A percentile compares a stretch with the other conserved stretches of the same genome.
Conservation (phyloP, 2,113 vertebrate species). For the Corythaeola cristata region DNA sequence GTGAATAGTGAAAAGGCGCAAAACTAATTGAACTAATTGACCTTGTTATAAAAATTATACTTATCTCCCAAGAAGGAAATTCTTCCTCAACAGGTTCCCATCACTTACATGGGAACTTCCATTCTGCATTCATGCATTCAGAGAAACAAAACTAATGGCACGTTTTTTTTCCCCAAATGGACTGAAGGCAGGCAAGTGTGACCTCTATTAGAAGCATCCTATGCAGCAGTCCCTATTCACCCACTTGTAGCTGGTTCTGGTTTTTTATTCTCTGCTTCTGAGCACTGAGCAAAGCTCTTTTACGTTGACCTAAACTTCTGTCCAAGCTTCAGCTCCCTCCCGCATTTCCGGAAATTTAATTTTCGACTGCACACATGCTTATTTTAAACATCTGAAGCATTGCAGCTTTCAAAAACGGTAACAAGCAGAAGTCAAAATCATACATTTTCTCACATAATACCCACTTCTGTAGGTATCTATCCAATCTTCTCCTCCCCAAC, state of each 20-base stretch:
- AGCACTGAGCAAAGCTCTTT: not conserved
- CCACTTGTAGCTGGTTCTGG: not conserved
- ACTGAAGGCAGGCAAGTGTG: not conserved
- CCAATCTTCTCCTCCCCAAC: not conserved
- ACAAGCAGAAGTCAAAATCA: not conserved
- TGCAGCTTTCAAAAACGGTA: not conserved
- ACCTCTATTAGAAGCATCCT: not conserved
- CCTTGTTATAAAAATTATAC: not conserved
- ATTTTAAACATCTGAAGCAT: not conserved
- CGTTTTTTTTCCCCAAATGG: not conserved
- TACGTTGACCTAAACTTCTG: not conserved
- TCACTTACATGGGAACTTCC: not conserved
- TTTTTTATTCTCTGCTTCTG: not conserved
- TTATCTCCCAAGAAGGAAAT: not conserved
- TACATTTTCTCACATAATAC: not conserved
- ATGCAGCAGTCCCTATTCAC: not conserved
- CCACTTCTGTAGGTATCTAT: not conserved
- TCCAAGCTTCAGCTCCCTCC: not conserved
- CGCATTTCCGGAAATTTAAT: not conserved
- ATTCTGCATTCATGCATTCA: not conserved
- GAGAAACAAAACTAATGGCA: not conserved
- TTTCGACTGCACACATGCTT: not conserved
- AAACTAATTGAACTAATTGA: not conserved
- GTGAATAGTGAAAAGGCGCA: not conserved
- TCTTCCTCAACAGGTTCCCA: not conserved